Percentiles rank a stretch among this genome's conserved stretches.
phyloP scores from a whole-genome alignment of 2,888 invertebrate genomes.

The Stratiomys singularior region DNA sequence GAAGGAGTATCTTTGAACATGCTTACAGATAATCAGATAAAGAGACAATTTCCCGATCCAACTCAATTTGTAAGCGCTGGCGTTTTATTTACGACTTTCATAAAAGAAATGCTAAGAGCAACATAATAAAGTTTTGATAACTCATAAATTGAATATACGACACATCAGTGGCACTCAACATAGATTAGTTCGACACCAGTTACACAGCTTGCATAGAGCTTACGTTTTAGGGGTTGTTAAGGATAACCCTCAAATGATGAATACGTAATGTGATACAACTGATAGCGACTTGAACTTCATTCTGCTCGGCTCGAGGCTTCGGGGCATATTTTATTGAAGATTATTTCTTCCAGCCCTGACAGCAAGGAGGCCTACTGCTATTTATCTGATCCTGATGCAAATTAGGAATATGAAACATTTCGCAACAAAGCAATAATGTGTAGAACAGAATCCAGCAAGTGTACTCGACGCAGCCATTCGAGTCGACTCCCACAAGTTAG shows the following conservation, averaged over 20 bases:
- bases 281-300: not conserved
- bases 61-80: slow-evolving; percentile 43
- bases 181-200: slow-evolving; percentile 17
- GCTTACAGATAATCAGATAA: slow-evolving; percentile 42
- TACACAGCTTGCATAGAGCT: not conserved
- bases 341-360: not conserved
- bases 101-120: slow-evolving; percentile 44
- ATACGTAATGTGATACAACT: not conserved
- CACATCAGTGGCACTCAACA: slow-evolving; percentile 39
- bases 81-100: slow-evolving; percentile 42
- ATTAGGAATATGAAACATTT: not conserved
- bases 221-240: not conserved
- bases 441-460: no score
- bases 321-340: slow-evolving; percentile 8
- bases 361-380: not conserved
- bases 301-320: not conserved
- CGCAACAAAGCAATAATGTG: no score
- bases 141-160: slow-evolving; percentile 50
- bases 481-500: no score
- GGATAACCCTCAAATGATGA: slow-evolving; percentile 1
- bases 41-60: slow-evolving; percentile 41
- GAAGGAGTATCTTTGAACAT: slow-evolving; percentile 5
- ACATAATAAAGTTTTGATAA: slow-evolving; percentile 51
- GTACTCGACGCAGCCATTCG: no score
- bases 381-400: slow-evolving; percentile 6